Conservation (phyloP, 2,888 invertebrate genomes). For the Vandiemenella viatica region DNA sequence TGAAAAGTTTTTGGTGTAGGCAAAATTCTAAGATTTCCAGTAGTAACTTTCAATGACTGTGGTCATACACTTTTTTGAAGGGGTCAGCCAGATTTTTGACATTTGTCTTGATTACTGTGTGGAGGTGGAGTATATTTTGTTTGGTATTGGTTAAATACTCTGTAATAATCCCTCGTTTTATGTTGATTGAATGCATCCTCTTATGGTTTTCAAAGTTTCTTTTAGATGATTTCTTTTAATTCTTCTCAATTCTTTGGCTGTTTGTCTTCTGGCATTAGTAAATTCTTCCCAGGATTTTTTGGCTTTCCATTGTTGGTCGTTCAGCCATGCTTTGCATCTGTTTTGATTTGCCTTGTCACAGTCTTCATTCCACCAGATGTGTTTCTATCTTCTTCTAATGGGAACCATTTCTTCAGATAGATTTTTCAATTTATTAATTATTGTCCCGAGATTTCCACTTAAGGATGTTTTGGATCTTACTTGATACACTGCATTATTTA, state of each 20-base stretch:
- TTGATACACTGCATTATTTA: no score
- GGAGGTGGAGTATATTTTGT: neutral
- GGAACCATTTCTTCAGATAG: neutral
- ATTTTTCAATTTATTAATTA: no score
- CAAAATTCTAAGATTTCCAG: no score
- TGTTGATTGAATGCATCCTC: neutral
- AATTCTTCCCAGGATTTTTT: no score
- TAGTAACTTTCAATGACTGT: no score
- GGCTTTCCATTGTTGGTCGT: no score
- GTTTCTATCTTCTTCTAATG: neutral
- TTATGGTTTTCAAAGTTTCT: neutral
- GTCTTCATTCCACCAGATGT: neutral
- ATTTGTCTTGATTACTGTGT: neutral
- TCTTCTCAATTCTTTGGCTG: neutral
- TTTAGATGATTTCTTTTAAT: neutral
- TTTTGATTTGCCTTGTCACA: neutral
- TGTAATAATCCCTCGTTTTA: neutral
- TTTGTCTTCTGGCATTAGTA: neutral
- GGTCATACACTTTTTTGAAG: no score
- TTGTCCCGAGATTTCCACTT: no score
- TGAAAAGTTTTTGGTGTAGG: no score
- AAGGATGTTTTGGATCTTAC: no score
- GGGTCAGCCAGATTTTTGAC: neutral
- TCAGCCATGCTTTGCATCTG: neutral
- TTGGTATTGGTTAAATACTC: neutral